Conservation (phyloP, 2,888 invertebrate species). For the Coleophora flavipennella region DNA sequence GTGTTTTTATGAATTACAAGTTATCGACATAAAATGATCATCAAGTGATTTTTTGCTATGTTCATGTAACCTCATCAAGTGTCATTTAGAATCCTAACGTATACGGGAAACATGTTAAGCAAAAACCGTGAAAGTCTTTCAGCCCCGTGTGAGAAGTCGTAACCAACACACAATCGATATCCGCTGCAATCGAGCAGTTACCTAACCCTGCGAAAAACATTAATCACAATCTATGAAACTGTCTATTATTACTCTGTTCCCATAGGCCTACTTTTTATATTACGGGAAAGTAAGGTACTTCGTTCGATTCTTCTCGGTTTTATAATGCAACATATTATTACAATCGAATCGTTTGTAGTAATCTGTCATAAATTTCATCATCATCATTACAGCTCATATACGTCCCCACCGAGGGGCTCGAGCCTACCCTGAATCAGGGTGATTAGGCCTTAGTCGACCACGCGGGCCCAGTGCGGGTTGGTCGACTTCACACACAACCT, state of each 20-base stretch:
- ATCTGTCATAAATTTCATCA: too few species aligned
- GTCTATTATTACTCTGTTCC: conserved; percentile 39
- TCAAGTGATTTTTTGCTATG: too few species aligned
- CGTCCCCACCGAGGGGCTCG: too few species aligned
- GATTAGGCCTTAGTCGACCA: too few species aligned
- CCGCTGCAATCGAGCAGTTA: conserved; percentile 55
- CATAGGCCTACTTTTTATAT: conserved; percentile 36
- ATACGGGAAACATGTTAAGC: background rate
- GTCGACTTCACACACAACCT: too few species aligned
- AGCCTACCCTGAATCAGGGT: too few species aligned
- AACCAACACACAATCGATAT: conserved; percentile 56
- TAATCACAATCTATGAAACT: conserved; percentile 38
- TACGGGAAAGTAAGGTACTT: conserved; percentile 32
- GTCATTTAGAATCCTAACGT: too few species aligned
- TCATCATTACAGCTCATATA: too few species aligned
- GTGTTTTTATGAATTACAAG: too few species aligned
- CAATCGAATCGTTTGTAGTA: background rate
- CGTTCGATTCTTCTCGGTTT: conserved; percentile 9
- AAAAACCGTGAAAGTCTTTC: conserved; percentile 51
- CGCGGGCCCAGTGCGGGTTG: too few species aligned
- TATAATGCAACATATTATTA: background rate
- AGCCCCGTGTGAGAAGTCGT: conserved; percentile 39
- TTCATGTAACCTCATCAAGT: too few species aligned
- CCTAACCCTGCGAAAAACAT: conserved; percentile 52
- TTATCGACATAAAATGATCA: too few species aligned